These are phyloP conservation scores for Drosophila pseudoobscura DNA, from an alignment of 1,140 invertebrate species.

Conservation along the genomic window DNA sequence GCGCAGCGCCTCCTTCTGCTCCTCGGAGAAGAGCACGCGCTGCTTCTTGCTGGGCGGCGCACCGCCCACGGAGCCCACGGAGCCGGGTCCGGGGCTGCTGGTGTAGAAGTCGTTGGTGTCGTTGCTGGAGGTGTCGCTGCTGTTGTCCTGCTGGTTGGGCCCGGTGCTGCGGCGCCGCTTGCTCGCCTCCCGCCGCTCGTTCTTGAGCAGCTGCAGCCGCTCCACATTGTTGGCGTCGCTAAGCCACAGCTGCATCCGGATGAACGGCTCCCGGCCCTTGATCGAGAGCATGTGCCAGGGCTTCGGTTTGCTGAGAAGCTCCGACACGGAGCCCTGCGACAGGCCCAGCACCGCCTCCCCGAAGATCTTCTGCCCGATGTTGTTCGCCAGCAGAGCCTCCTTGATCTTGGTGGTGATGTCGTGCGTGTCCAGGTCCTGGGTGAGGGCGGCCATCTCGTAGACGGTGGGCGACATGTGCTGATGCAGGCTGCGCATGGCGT, in stretches of 20 bases:
- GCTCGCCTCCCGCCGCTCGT: slow-evolving; percentile 94
- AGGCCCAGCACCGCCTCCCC: slow-evolving; percentile 97
- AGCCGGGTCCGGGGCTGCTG: slow-evolving; percentile 89
- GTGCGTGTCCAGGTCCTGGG: slow-evolving; percentile 98
- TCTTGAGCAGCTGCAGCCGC: slow-evolving; percentile 92
- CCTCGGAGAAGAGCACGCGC: slow-evolving; percentile 97
- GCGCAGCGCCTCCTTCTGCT: slow-evolving; percentile 98
- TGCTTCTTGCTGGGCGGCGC: slow-evolving; percentile 94
- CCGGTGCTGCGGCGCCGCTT: slow-evolving; percentile 92
- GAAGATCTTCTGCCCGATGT: slow-evolving; percentile 99
- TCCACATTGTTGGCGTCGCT: slow-evolving; percentile 97
- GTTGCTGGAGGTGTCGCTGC: slow-evolving; percentile 93
- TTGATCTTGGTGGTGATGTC: slow-evolving; percentile 98
- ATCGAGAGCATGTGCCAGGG: slow-evolving; percentile 99
- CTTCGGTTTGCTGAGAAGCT: slow-evolving; percentile 98
- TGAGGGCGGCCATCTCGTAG: slow-evolving; percentile 98
- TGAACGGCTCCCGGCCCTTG: slow-evolving; percentile 98
- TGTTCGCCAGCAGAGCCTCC: slow-evolving; percentile 97
- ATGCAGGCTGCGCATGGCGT: slow-evolving; percentile 87
- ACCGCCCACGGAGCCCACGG: slow-evolving; percentile 83
- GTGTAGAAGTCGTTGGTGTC: slow-evolving; percentile 95
- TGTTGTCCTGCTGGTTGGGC: slow-evolving; percentile 91
- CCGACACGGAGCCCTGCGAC: slow-evolving; percentile 98
- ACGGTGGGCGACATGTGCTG: slow-evolving; percentile 93
- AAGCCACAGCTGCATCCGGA: slow-evolving; percentile 98